Conservation (phyloP, 2,113 vertebrate genomes). For the Indicator maculatus region DNA sequence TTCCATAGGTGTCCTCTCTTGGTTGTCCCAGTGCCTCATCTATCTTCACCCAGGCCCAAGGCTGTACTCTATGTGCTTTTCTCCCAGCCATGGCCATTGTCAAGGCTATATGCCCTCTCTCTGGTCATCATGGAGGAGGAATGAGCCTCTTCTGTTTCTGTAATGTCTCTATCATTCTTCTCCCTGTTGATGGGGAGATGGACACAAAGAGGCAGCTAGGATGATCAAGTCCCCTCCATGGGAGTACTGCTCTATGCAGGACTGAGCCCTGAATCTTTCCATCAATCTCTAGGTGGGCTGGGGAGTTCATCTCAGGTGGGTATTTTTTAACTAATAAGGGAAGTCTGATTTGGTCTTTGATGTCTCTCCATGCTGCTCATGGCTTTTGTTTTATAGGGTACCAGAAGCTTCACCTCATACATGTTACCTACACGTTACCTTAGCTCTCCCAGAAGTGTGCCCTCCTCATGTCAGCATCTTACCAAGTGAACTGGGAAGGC, state of each 20-base stretch:
- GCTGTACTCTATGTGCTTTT: neutral
- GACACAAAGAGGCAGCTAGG: neutral
- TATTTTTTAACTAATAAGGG: neutral
- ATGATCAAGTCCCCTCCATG: accelerated
- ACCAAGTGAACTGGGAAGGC: constrained; percentile 1
- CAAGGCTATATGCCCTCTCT: accelerated
- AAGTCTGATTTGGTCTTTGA: neutral
- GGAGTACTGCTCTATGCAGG: neutral
- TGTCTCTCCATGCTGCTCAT: accelerated
- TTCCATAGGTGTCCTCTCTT: constrained; percentile 6
- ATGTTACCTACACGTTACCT: neutral
- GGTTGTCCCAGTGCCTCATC: neutral
- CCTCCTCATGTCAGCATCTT: neutral
- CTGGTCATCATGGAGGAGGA: accelerated
- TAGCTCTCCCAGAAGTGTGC: neutral
- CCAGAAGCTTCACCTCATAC: neutral
- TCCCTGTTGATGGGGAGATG: neutral
- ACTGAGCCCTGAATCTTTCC: neutral
- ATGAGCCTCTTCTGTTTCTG: neutral
- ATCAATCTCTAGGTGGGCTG: neutral
- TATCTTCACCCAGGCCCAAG: neutral
- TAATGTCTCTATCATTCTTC: accelerated
- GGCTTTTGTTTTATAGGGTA: neutral
- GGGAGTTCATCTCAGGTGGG: neutral
- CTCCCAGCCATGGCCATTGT: neutral